A percentile compares a stretch with the other conserved stretches of the same genome.
phyloP scores from a whole-genome alignment of 2,888 invertebrate species.

The Drosophila putrida region DNA sequence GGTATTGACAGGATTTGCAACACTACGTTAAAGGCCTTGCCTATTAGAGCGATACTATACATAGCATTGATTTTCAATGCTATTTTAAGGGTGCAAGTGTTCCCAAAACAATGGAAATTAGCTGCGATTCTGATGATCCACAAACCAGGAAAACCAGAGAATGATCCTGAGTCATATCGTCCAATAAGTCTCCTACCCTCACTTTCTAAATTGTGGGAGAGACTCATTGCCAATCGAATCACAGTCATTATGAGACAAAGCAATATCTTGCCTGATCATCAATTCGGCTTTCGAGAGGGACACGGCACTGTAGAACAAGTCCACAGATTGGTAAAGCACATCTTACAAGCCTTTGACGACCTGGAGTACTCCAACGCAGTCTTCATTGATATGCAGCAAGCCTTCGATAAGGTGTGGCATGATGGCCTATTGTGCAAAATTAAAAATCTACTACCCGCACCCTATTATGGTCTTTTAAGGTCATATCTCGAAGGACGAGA shows the following conservation, averaged over 20 bases:
- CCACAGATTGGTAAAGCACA: conserved; percentile 14
- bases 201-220: conserved; percentile 18
- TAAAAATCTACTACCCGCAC: conserved; percentile 16
- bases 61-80: conserved; percentile 12
- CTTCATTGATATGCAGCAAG: conserved; percentile 19
- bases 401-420: conserved; percentile 16
- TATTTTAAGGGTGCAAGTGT: neutral
- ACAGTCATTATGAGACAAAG: neutral
- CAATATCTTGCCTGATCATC: conserved; percentile 10
- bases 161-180: neutral
- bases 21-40: conserved; percentile 5
- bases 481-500: conserved; percentile 6
- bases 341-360: conserved; percentile 16
- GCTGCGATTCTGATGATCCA: neutral
- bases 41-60: neutral
- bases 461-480: conserved; percentile 1
- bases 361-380: conserved; percentile 16
- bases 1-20: conserved; percentile 6
- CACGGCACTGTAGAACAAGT: conserved; percentile 16
- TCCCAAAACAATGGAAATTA: neutral
- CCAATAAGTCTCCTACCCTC: neutral
- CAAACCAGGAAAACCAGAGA: neutral
- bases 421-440: conserved; percentile 16
- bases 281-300: conserved; percentile 14
- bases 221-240: conserved; percentile 5